Evolutionary conservation across 2,797 vertebrate species (phyloP).

Genomic region (Danio tinwini): DNA sequence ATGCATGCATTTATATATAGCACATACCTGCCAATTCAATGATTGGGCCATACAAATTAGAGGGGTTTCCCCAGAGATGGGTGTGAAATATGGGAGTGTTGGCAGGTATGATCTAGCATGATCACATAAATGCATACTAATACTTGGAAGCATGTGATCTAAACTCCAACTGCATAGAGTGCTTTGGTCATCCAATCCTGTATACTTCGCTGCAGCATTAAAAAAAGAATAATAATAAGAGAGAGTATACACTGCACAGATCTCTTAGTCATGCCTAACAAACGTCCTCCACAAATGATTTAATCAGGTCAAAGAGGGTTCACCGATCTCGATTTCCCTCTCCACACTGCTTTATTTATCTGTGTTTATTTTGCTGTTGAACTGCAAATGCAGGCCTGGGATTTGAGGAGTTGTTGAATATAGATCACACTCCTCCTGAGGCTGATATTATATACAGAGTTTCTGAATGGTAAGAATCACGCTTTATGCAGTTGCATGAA

Average conservation of each 20-base stretch:
- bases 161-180: too few species aligned
- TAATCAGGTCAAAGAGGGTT: conserved; percentile 20
- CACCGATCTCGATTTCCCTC: neutral
- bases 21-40: too few species aligned
- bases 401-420: neutral
- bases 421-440: neutral
- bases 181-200: neutral
- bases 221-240: neutral
- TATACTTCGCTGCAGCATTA: neutral
- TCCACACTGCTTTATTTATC: too few species aligned
- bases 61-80: too few species aligned
- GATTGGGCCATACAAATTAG: too few species aligned
- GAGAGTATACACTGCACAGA: conserved; percentile 1
- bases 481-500: neutral
- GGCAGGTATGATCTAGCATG: too few species aligned
- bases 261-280: conserved; percentile 11
- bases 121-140: too few species aligned
- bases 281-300: conserved; percentile 36
- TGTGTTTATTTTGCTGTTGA: neutral
- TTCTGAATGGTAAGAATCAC: neutral
- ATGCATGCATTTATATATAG: too few species aligned
- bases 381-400: neutral
- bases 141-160: too few species aligned
- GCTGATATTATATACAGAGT: neutral
- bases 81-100: too few species aligned